phyloP scores from a whole-genome alignment of 2,888 invertebrate species.

The Stictocephala bisonia region DNA sequence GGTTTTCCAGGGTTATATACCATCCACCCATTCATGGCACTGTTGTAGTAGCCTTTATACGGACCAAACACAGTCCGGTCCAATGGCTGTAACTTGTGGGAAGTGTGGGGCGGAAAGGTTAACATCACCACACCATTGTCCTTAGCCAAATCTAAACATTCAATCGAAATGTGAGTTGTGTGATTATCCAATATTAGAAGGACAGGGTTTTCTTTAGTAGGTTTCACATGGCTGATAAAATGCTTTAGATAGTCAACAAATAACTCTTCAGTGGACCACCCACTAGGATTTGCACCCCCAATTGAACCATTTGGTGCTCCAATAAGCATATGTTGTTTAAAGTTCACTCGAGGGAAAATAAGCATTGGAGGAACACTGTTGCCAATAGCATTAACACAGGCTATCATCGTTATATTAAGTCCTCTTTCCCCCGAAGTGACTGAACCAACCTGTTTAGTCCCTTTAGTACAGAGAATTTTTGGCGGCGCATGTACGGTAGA shows the following conservation, averaged over 20 bases:
- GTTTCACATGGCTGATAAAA: constrained; percentile 35
- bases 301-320: constrained; percentile 57
- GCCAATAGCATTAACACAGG: constrained; percentile 53
- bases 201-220: not conserved
- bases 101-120: constrained; percentile 16
- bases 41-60: constrained; percentile 29
- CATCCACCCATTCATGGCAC: constrained; percentile 17
- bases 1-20: constrained; percentile 22
- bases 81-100: constrained; percentile 48
- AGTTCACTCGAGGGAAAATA: constrained; percentile 56
- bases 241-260: constrained; percentile 45
- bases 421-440: constrained; percentile 58
- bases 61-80: constrained; percentile 32
- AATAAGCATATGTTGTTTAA: constrained; percentile 57
- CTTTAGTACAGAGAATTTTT: constrained; percentile 51
- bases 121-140: constrained; percentile 9
- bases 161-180: not conserved
- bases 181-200: constrained; percentile 19
- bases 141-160: not conserved
- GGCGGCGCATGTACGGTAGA: constrained; percentile 46
- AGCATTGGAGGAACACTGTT: constrained; percentile 55
- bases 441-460: constrained; percentile 53
- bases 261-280: constrained; percentile 55
- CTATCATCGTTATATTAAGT: constrained; percentile 50
- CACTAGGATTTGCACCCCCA: constrained; percentile 55